phyloP scores from a whole-genome alignment of 2,888 invertebrate genomes.

The Blera fallax region DNA sequence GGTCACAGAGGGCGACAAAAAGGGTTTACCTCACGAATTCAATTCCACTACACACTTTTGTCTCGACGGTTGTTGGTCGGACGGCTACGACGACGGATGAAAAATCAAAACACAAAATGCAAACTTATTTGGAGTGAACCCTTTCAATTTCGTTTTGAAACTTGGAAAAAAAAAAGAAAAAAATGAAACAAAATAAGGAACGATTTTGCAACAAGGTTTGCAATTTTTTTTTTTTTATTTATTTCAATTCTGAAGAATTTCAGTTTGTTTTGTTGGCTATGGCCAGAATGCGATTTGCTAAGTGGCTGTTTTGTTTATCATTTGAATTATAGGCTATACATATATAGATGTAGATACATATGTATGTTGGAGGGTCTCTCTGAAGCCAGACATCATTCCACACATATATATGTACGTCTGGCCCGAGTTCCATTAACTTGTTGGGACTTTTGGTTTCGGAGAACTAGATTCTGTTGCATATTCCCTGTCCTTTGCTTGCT shows the following conservation, averaged over 20 bases:
- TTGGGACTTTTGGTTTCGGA: slow-evolving; percentile 20
- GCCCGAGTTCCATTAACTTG: slow-evolving; percentile 4
- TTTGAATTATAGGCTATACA: slow-evolving; percentile 58
- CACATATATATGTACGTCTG: too few relatives aligned
- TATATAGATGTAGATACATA: background rate
- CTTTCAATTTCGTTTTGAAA: slow-evolving; percentile 61
- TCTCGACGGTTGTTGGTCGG: background rate
- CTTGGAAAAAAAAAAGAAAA: slow-evolving; percentile 22
- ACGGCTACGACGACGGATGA: background rate
- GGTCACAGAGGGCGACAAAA: slow-evolving; percentile 48
- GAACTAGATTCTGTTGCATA: slow-evolving; percentile 27
- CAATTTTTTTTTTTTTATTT: slow-evolving; percentile 1
- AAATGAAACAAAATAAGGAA: slow-evolving; percentile 23
- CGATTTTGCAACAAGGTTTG: slow-evolving; percentile 52
- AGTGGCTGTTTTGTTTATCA: slow-evolving; percentile 69
- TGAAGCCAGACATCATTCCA: background rate
- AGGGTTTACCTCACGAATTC: slow-evolving; percentile 62
- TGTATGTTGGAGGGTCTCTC: background rate
- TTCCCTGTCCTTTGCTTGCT: slow-evolving; percentile 8
- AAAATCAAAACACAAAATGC: slow-evolving; percentile 19
- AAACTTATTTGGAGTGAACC: slow-evolving; percentile 35
- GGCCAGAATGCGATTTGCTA: slow-evolving; percentile 54
- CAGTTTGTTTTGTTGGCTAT: slow-evolving; percentile 25
- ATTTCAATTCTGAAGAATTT: slow-evolving; percentile 58
- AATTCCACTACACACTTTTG: slow-evolving; percentile 25